phyloP scores from a whole-genome alignment of 2,888 invertebrate genomes.

The Caradrina kadenii region DNA sequence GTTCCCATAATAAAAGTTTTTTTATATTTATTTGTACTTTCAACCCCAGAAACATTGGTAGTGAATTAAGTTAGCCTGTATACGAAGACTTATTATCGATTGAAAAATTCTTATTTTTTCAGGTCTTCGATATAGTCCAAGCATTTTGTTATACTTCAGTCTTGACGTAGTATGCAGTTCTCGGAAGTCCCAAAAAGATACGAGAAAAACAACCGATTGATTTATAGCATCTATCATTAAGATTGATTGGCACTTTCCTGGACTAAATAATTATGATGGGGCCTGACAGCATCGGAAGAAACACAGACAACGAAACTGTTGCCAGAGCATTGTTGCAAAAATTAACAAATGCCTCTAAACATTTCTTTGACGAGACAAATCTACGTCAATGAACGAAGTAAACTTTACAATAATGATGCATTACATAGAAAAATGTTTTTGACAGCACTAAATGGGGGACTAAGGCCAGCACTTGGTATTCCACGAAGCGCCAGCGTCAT shows the following conservation, averaged over 20 bases:
- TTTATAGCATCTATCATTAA: conserved; percentile 34
- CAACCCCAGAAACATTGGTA: neutral
- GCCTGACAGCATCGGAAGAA: conserved; percentile 43
- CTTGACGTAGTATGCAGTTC: conserved; percentile 41
- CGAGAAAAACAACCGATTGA: conserved; percentile 30
- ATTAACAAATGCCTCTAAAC: conserved; percentile 20
- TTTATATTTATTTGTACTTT: neutral
- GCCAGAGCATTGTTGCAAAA: conserved; percentile 41
- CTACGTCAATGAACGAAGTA: conserved; percentile 59
- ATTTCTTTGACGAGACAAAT: conserved; percentile 26
- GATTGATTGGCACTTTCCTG: conserved; percentile 54
- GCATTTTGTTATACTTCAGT: conserved; percentile 16
- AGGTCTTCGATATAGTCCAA: conserved; percentile 13
- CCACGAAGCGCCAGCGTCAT: conserved; percentile 71
- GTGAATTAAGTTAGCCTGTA: neutral
- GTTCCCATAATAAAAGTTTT: neutral
- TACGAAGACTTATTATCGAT: neutral
- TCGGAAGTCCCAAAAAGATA: conserved; percentile 20
- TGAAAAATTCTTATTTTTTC: neutral
- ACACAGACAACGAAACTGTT: conserved; percentile 23
- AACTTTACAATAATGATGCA: conserved; percentile 56
- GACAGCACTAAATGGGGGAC: conserved; percentile 61
- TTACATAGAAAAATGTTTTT: conserved; percentile 64
- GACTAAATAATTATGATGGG: conserved; percentile 40
- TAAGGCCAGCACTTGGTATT: conserved; percentile 60